Base-by-base conservation (phyloP, 2,797 vertebrate genomes). In the Clarias platycephalus region DNA sequence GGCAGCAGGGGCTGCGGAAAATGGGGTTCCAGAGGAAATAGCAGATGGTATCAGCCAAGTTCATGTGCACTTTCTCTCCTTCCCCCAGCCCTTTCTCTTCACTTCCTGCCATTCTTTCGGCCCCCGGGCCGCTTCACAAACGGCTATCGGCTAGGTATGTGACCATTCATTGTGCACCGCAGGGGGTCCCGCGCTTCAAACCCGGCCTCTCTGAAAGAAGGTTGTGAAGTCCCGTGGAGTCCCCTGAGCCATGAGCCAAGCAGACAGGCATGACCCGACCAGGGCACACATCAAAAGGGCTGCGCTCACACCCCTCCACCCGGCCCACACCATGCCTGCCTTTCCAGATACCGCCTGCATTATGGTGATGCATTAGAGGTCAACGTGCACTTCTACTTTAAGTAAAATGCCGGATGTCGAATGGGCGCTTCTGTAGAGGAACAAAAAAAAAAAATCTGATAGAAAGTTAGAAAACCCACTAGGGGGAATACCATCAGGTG, bases 111-210 rank as follows among this genome's bases (percentile, higher is more conserved):
- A 88, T 89, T 88, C 80, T 89, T 89, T 79, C 84, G 76, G 89
- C 88, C 90, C 86, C 88, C 22, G 60, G 84, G 72, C 88, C 83
- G 28, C 82, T 88, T 88, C 91, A 92, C 91, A 91, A 91, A 90
- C 79, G 74, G 70, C 92, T 87, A 88, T 92, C 89, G 89, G 87
- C 88, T 91, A 93, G 91, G 92, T 93, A 93, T 93, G 91, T 87
- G 18, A 83, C 89, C 89, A 92, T 94, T 94, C 92, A 94, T 86
- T 79, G 85, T 87, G 55, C 77, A 72, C 90, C 31, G 89, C 90
- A 90, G 92, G 94, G 89, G 92, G 91, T 93, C 90, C 84, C 86
- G 89, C 88, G 90, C 91, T 92, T 93, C 90, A 92, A 91, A 90
- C 89, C 40, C 74, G 44, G 64, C 83, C 88, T 79, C 13, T 83